These are phyloP conservation scores for Alces alces DNA, from an alignment of 2,113 vertebrate genomes.

Conservation along the genomic window DNA sequence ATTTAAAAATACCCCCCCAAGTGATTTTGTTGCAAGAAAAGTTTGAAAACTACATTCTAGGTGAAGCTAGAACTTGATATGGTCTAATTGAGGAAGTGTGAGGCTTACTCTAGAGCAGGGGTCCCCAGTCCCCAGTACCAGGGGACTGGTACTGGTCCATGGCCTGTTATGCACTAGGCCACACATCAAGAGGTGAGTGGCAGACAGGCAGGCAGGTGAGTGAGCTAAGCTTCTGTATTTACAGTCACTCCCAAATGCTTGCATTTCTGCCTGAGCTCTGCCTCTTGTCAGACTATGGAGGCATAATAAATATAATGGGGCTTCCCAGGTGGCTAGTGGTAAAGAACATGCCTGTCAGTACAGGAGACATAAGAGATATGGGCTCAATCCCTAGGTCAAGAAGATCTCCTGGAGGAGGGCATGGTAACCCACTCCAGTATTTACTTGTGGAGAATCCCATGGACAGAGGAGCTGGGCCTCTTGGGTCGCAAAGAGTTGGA, in stretches of 20 bases:
- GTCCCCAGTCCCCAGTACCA: background rate
- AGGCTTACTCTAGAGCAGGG: background rate
- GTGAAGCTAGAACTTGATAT: background rate
- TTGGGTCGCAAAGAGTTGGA: background rate
- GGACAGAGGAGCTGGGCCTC: background rate
- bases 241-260: background rate
- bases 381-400: background rate
- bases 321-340: background rate
- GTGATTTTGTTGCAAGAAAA: background rate
- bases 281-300: background rate
- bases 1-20: background rate
- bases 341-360: background rate
- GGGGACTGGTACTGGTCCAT: background rate
- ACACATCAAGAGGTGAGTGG: background rate
- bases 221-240: background rate
- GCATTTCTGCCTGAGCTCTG: background rate
- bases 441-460: background rate
- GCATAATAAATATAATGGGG: background rate
- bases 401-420: background rate
- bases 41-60: background rate
- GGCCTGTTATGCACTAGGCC: background rate
- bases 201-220: background rate
- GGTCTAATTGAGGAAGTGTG: background rate
- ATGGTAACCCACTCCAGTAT: background rate
- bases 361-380: background rate